Percentiles rank a stretch among this genome's conserved stretches.
phyloP scores from a whole-genome alignment of 2,888 invertebrate genomes.

The Acleris emargana region DNA sequence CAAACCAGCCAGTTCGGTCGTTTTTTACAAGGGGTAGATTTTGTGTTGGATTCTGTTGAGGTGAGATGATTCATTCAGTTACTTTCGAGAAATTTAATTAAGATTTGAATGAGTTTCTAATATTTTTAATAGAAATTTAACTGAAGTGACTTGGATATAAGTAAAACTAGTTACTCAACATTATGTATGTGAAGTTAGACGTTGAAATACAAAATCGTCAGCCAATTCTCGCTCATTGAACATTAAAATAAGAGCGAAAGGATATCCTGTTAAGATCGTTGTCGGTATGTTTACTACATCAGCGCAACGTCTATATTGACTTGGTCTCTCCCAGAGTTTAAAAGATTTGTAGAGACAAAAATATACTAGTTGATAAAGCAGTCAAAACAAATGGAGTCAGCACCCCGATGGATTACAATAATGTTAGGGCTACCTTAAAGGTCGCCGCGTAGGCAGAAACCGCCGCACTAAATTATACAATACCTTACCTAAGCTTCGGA shows the following conservation, averaged over 20 bases:
- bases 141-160: no score
- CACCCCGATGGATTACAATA: conserved; percentile 2
- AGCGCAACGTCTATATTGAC: conserved; percentile 15
- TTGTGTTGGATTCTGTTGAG: conserved; percentile 24
- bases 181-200: background rate
- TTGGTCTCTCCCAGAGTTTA: background rate
- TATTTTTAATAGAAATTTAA: no score
- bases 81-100: background rate
- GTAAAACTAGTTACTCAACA: no score
- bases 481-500: conserved; percentile 19
- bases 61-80: background rate
- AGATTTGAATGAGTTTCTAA: background rate
- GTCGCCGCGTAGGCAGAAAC: conserved; percentile 20
- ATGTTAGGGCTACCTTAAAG: conserved; percentile 6
- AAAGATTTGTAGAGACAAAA: background rate
- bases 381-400: conserved; percentile 16
- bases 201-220: background rate
- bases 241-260: conserved; percentile 24
- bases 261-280: conserved; percentile 33
- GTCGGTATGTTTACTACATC: conserved; percentile 31
- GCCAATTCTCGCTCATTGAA: background rate
- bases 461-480: conserved; percentile 18
- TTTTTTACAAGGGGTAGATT: conserved; percentile 33
- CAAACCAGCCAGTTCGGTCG: conserved; percentile 48
- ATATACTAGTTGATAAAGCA: conserved; percentile 1